Percentiles rank a stretch among this genome's conserved stretches.
phyloP scores from a whole-genome alignment of 2,888 invertebrate species.

The Polymixis flavicincta region DNA sequence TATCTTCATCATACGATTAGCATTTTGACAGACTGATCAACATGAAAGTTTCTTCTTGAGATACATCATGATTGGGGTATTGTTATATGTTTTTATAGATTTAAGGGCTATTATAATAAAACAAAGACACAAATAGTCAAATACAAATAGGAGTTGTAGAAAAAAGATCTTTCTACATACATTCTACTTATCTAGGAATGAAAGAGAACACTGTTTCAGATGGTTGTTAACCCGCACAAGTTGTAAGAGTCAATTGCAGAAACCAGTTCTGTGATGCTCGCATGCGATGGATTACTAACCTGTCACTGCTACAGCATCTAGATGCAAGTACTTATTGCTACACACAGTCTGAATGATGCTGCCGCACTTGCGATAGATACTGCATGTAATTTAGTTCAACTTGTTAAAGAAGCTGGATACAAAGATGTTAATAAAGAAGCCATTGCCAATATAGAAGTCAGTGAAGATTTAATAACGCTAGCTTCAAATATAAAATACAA shows the following conservation, averaged over 20 bases:
- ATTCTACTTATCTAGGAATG: slow-evolving; percentile 28
- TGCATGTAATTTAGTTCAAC: slow-evolving; percentile 50
- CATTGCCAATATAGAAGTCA: background rate
- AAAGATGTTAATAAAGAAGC: slow-evolving; percentile 29
- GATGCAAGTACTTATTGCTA: slow-evolving; percentile 63
- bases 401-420: slow-evolving; percentile 24
- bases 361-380: slow-evolving; percentile 57
- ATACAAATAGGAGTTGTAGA: background rate
- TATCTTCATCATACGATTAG: background rate
- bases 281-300: slow-evolving; percentile 64
- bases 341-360: slow-evolving; percentile 60
- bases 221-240: slow-evolving; percentile 59
- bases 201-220: slow-evolving; percentile 39
- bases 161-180: background rate
- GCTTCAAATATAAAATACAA: no score
- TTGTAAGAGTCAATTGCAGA: slow-evolving; percentile 63
- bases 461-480: background rate
- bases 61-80: background rate
- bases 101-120: background rate
- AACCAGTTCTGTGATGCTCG: slow-evolving; percentile 60
- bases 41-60: background rate
- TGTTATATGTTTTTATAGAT: background rate
- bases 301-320: slow-evolving; percentile 61
- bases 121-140: background rate
- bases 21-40: background rate